Evolutionary conservation across 2,113 vertebrate species (phyloP).

Genomic region (Aptenodytes patagonicus): DNA sequence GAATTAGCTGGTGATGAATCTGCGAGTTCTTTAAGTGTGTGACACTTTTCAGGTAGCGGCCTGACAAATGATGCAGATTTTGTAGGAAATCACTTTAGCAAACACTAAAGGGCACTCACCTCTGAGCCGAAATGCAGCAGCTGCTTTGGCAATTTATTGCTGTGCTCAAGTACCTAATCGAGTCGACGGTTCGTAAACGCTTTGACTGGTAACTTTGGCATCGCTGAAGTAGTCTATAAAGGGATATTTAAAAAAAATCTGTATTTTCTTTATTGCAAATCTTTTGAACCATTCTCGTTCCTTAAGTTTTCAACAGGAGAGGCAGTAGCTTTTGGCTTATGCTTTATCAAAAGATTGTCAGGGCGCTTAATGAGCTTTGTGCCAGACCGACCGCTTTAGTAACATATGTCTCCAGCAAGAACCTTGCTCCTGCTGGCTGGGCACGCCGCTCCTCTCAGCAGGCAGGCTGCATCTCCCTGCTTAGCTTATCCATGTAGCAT

Average conservation of each 20-base stretch:
- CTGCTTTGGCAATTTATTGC: neutral
- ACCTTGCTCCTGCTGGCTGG: neutral
- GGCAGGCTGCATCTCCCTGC: neutral
- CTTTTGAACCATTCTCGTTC: neutral
- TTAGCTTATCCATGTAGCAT: neutral
- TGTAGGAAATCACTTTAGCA: neutral
- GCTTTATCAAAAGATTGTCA: constrained; percentile 12
- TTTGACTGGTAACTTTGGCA: neutral
- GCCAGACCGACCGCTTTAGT: neutral
- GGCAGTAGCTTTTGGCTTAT: neutral
- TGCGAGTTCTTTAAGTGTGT: neutral
- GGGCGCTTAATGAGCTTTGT: neutral
- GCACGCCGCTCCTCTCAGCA: neutral
- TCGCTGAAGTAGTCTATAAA: neutral
- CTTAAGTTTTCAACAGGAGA: neutral
- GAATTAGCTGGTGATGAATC: neutral
- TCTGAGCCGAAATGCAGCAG: neutral
- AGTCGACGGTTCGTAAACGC: neutral
- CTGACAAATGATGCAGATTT: neutral
- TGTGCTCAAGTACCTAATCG: neutral
- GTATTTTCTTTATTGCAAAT: neutral
- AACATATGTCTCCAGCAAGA: neutral
- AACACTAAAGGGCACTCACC: neutral
- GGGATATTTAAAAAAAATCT: neutral
- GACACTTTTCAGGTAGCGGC: neutral